A percentile compares a stretch with the other conserved stretches of the same genome.
These are phyloP conservation scores for Elysia chlorotica DNA, from an alignment of 1,140 invertebrate species.

Conservation along the genomic window DNA sequence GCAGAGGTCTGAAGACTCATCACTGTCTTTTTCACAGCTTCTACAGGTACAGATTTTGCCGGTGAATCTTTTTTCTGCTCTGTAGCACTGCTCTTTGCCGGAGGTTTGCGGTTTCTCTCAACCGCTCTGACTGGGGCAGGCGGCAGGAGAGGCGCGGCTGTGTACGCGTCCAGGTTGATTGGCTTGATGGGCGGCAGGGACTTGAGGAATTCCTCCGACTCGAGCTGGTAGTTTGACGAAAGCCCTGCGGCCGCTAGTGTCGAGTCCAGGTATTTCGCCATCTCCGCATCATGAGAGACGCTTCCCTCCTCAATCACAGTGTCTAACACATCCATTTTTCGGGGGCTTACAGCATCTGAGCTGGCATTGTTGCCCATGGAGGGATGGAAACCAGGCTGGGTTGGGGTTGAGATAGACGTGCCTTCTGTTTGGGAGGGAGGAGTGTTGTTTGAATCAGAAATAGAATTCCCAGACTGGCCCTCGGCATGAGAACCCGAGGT, in stretches of 20 bases:
- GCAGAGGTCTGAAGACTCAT: neutral
- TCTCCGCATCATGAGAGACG: conserved; percentile 37
- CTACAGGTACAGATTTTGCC: neutral
- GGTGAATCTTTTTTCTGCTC: neutral
- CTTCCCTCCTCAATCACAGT: conserved; percentile 35
- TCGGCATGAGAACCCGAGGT: no score
- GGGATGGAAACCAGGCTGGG: no score
- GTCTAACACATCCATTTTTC: conserved; percentile 10
- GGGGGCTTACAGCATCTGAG: no score
- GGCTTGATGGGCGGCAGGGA: conserved; percentile 45
- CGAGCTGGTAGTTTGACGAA: conserved; percentile 29
- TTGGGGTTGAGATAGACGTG: no score
- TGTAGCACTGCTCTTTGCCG: neutral
- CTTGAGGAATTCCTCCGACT: conserved; percentile 44
- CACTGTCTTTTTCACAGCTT: neutral
- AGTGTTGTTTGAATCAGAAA: no score
- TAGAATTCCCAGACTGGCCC: no score
- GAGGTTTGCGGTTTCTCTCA: conserved; percentile 1
- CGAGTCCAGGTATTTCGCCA: conserved; percentile 20
- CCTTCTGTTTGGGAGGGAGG: no score
- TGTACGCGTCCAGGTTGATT: conserved; percentile 31
- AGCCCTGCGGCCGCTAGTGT: conserved; percentile 1
- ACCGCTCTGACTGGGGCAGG: neutral
- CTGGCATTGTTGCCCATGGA: no score
- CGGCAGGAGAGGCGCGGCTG: conserved; percentile 2